These are phyloP conservation scores for Ispidina lecontei DNA, from an alignment of 2,797 vertebrate genomes.

Conservation along the genomic window DNA sequence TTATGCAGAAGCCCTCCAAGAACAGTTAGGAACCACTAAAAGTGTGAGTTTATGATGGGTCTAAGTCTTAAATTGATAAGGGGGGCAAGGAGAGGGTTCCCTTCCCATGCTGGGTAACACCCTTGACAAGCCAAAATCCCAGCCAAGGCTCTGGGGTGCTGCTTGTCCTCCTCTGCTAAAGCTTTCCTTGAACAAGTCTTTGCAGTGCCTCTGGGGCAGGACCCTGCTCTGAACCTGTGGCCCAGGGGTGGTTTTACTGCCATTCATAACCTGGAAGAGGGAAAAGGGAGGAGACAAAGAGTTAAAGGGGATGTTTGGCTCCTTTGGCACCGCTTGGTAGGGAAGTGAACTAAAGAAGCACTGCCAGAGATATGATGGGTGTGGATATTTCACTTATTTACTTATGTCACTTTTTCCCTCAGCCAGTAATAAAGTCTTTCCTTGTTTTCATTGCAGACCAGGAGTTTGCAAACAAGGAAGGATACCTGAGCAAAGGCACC, in stretches of 20 bases:
- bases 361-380: slow-evolving; percentile 30
- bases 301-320: slow-evolving; percentile 29
- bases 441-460: not conserved
- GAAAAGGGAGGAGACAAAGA: not conserved
- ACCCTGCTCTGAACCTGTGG: not conserved
- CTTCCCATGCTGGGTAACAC: not conserved
- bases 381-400: slow-evolving; percentile 55
- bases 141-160: not conserved
- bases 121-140: not conserved
- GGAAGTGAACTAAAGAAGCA: slow-evolving; percentile 16
- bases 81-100: not conserved
- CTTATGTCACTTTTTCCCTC: slow-evolving; percentile 30
- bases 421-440: not conserved
- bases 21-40: not conserved
- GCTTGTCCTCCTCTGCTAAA: not conserved
- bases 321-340: not conserved
- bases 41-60: not conserved
- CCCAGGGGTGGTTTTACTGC: not conserved
- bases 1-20: not conserved
- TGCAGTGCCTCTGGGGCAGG: not conserved
- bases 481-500: not conserved
- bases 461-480: slow-evolving; percentile 23
- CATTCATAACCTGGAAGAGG: not conserved
- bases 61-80: not conserved
- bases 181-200: not conserved